These are phyloP conservation scores for Zelostemma sp. DNA, from an alignment of 1,140 invertebrate genomes.

Conservation along the genomic window DNA sequence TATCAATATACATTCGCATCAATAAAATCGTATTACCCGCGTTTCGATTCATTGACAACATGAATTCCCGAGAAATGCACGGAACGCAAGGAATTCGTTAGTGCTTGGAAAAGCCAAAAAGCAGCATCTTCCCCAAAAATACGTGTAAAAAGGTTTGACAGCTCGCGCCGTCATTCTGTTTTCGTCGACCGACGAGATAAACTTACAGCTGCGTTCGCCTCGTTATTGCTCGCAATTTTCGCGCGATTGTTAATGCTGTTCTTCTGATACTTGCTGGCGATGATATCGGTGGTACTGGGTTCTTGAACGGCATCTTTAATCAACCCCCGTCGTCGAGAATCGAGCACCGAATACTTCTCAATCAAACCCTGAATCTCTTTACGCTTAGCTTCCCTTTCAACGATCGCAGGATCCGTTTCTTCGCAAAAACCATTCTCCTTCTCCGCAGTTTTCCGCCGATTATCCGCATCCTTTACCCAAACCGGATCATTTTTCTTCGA, in stretches of 20 bases:
- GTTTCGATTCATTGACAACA: not conserved
- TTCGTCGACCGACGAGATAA: not conserved
- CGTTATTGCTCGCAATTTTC: conserved; percentile 40
- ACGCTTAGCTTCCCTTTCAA: conserved; percentile 80
- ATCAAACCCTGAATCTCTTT: conserved; percentile 86
- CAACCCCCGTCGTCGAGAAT: conserved; percentile 62
- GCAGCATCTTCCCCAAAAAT: too few species aligned
- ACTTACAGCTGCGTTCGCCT: conserved; percentile 60
- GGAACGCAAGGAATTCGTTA: not conserved
- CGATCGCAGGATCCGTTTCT: conserved; percentile 71
- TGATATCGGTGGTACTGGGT: conserved; percentile 65
- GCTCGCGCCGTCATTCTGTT: too few species aligned
- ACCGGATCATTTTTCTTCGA: conserved; percentile 43
- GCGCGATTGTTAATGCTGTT: conserved; percentile 20
- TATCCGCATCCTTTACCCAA: conserved; percentile 47
- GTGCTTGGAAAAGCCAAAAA: too few species aligned
- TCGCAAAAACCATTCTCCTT: conserved; percentile 69
- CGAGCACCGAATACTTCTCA: conserved; percentile 80
- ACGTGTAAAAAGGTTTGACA: too few species aligned
- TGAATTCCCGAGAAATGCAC: not conserved
- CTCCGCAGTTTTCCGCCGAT: conserved; percentile 57
- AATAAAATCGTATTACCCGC: not conserved
- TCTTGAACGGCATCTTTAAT: conserved; percentile 28
- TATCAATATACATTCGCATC: not conserved
- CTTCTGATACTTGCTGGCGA: conserved; percentile 67